These are phyloP conservation scores for Erythrocercus mccallii DNA, from an alignment of 2,113 vertebrate genomes.

Conservation along the genomic window DNA sequence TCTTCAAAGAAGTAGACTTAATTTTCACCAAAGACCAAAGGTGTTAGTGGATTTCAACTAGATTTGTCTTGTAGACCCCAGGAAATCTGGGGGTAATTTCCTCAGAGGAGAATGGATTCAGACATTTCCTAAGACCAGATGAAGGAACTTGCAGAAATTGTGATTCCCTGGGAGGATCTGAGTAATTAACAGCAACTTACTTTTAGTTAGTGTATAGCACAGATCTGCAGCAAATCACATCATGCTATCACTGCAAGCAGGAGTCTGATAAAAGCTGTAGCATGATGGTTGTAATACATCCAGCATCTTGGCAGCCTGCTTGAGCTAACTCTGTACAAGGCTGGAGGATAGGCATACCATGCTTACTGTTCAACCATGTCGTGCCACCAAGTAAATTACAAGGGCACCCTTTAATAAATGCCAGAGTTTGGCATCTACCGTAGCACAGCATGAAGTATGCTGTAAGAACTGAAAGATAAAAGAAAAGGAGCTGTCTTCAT, in stretches of 20 bases:
- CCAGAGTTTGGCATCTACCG: background rate
- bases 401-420: background rate
- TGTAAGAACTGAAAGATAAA: background rate
- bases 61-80: background rate
- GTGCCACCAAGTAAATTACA: background rate
- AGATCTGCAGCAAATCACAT: background rate
- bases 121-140: background rate
- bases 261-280: background rate
- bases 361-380: background rate
- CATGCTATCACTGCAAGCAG: background rate
- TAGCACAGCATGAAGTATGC: background rate
- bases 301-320: background rate
- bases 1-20: background rate
- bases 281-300: background rate
- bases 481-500: background rate
- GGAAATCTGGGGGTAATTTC: background rate
- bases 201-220: background rate
- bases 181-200: background rate
- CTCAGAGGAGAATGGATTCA: background rate
- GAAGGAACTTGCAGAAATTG: background rate
- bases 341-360: background rate
- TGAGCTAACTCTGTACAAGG: rapidly evolving
- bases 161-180: background rate
- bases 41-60: background rate
- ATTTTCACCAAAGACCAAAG: background rate